phyloP scores from a whole-genome alignment of 92 coral and sea anemone species.

The Hydrozoanthus gracilis region DNA sequence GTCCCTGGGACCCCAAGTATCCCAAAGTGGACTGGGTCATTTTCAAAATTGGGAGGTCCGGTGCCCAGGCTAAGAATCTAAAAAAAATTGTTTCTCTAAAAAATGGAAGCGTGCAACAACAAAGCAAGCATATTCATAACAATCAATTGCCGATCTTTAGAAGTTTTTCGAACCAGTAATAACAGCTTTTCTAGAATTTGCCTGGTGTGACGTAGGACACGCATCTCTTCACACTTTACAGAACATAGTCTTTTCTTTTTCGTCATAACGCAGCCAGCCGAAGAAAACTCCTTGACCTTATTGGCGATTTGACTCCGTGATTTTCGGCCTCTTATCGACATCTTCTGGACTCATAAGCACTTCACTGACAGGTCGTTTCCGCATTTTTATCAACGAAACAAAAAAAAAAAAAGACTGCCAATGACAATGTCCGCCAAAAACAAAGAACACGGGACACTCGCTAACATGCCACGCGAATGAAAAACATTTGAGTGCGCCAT shows the following conservation, averaged over 20 bases:
- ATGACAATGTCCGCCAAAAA: constrained; percentile 27
- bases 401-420: background rate
- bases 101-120: too few relatives aligned
- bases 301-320: background rate
- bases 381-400: too few relatives aligned
- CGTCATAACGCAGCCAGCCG: background rate
- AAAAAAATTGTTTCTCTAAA: too few relatives aligned
- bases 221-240: background rate
- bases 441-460: constrained; percentile 23
- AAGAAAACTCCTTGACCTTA: background rate
- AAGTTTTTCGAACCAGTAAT: background rate
- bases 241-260: background rate
- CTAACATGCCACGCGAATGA: constrained; percentile 31
- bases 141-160: background rate
- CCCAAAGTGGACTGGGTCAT: too few relatives aligned
- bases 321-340: background rate
- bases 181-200: background rate
- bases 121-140: too few relatives aligned
- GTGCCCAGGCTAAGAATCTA: too few relatives aligned
- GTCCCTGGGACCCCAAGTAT: too few relatives aligned
- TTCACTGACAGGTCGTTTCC: background rate
- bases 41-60: too few relatives aligned
- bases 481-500: background rate
- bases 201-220: background rate
- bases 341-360: background rate